Conservation (phyloP, 1,140 invertebrate genomes). For the Lysiphlebus fabarum region DNA sequence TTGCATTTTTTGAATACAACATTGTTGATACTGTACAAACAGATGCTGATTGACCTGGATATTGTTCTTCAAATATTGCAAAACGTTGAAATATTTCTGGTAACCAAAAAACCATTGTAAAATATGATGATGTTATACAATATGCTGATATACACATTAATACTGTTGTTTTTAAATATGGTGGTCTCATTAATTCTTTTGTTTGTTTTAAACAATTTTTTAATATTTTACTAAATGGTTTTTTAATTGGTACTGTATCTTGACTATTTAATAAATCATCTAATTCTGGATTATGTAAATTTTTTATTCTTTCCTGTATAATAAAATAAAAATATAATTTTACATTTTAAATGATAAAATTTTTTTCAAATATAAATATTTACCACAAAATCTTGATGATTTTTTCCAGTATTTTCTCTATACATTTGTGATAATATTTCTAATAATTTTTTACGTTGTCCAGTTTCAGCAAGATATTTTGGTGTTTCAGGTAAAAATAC, state of each 20-base stretch:
- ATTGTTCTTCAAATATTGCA: conserved; percentile 38
- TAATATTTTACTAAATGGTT: conserved; percentile 6
- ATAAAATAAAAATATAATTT: not conserved
- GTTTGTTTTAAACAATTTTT: conserved; percentile 29
- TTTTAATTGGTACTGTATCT: not conserved
- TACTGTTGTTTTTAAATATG: conserved; percentile 33
- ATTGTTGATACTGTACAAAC: conserved; percentile 43
- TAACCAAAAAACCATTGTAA: conserved; percentile 56
- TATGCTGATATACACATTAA: conserved; percentile 32
- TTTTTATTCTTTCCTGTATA: conserved; percentile 9
- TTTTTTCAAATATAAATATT: not conserved
- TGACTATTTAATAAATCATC: conserved; percentile 12
- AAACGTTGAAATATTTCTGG: conserved; percentile 54
- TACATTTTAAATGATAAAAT: too few species aligned
- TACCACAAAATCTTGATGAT: conserved; percentile 46
- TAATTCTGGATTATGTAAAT: conserved; percentile 3
- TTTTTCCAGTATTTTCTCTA: conserved; percentile 45
- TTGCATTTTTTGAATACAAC: conserved; percentile 12
- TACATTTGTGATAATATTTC: conserved; percentile 50
- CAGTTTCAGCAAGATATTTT: conserved; percentile 57
- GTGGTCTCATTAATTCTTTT: conserved; percentile 29
- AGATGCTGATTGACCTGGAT: conserved; percentile 39
- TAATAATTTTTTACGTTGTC: conserved; percentile 46
- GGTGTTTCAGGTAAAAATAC: conserved; percentile 61
- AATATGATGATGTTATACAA: conserved; percentile 44